Evolutionary conservation across 2,888 invertebrate genomes (phyloP), one percentile per base, ranked within the genome.

Genomic region (Megaustenia siamemsis): DNA sequence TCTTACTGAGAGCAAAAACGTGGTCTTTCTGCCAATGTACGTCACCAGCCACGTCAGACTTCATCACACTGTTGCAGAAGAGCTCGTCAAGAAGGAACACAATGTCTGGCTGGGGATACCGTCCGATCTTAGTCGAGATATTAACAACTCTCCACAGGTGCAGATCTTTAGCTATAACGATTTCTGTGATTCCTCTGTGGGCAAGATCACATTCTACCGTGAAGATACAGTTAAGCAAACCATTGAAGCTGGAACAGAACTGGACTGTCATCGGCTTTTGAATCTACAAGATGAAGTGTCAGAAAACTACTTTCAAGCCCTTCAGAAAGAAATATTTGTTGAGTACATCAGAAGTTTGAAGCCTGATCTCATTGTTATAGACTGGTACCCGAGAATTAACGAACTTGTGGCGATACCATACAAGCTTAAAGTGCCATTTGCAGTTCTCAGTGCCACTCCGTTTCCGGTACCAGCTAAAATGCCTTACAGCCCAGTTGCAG

Each of bases 321-420:
- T 75, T 28, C n/a, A 2, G 49, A 49, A 75, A 45, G 35, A 21
- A 6, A 75, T 49, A 21, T 53, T 75, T 18, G 49, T 28, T 49
- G 49, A 75, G 1, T 75, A 75, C 35, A 75, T 75, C 12, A 21
- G 5, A 75, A 35, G 73, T 75, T 15, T 75, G n/a, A 45, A 75
- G 10, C 73, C 73, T 10, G 73, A 75, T 49, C 49, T 75, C 49
- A 45, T 75, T 32, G 73, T 75, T 49, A 12, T 75, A 1, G 73
- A 75, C 15, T 75, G 45, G 49, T 32, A 49, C 28, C 73, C 49
- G 15, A 45, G 1, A 8, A 49, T 49, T 21, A 35, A 75, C 73
- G 73, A 75, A 49, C 12, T 28, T 2, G 73, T 75, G 10, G 73
- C 73, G 1, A 28, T 75, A 32, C 28, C 73, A 28, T 53, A 49